Conservation (phyloP, 64 coral and sea anemone species). For the Astreopora myriophthalma region DNA sequence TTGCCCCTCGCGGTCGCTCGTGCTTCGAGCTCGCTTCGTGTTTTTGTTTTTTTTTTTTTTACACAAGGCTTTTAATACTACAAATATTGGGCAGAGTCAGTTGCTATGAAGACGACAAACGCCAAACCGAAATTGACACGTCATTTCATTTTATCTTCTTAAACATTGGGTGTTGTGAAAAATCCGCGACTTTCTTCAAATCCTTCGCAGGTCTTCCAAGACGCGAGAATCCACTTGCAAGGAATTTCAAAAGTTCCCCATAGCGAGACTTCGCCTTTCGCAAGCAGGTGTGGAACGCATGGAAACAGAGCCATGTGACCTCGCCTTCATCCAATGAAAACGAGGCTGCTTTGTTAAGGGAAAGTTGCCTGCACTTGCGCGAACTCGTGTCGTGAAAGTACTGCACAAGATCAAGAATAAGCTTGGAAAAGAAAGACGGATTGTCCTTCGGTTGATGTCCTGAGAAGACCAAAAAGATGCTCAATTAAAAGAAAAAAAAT, state of each 20-base stretch:
- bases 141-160: neutral
- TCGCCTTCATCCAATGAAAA: slow-evolving; percentile 42
- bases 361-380: slow-evolving; percentile 32
- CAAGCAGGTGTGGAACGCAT: slow-evolving; percentile 56
- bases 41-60: too few relatives aligned
- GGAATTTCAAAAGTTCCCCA: slow-evolving; percentile 37
- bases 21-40: too few relatives aligned
- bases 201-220: neutral
- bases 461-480: neutral
- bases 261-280: slow-evolving; percentile 43
- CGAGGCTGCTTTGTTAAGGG: neutral
- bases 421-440: slow-evolving; percentile 41
- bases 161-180: neutral
- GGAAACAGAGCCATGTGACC: slow-evolving; percentile 61
- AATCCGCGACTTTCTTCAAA: neutral
- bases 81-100: too few relatives aligned
- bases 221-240: slow-evolving; percentile 10
- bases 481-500: too few relatives aligned
- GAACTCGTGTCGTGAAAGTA: slow-evolving; percentile 14
- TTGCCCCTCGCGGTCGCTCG: too few relatives aligned
- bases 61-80: too few relatives aligned
- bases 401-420: slow-evolving; percentile 48
- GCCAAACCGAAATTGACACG: neutral
- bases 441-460: slow-evolving; percentile 41
- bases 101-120: neutral